These are phyloP conservation scores for Pantala flavescens DNA, from an alignment of 1,140 invertebrate species.

Conservation along the genomic window DNA sequence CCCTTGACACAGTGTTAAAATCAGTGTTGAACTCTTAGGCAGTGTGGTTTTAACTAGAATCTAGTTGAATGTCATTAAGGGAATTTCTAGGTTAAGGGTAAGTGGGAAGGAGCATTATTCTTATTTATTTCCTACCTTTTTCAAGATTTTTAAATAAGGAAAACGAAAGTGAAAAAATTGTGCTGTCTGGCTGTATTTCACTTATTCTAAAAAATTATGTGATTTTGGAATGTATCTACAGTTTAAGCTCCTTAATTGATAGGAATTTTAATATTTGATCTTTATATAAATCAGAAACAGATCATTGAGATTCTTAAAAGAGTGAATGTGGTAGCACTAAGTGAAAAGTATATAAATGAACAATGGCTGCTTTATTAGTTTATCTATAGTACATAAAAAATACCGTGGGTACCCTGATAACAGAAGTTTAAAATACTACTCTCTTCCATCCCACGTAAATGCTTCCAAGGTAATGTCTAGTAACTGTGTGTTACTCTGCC, in stretches of 20 bases:
- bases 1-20: background rate
- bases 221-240: no score
- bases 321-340: background rate
- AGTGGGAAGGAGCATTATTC: background rate
- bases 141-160: background rate
- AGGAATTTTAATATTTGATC: no score
- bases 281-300: no score
- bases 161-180: background rate
- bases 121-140: background rate
- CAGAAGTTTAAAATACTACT: background rate
- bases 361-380: background rate
- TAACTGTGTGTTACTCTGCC: background rate
- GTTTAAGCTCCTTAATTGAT: no score
- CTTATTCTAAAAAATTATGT: background rate
- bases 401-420: background rate
- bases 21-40: constrained; percentile 2
- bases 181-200: constrained; percentile 5
- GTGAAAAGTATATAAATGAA: background rate
- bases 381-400: background rate
- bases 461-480: background rate
- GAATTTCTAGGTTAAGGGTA: background rate
- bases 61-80: constrained; percentile 6
- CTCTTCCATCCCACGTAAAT: background rate
- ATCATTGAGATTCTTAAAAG: background rate
- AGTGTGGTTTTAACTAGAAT: constrained; percentile 7